Conservation (phyloP, 2,888 invertebrate species). For the Machimus atricapillus region DNA sequence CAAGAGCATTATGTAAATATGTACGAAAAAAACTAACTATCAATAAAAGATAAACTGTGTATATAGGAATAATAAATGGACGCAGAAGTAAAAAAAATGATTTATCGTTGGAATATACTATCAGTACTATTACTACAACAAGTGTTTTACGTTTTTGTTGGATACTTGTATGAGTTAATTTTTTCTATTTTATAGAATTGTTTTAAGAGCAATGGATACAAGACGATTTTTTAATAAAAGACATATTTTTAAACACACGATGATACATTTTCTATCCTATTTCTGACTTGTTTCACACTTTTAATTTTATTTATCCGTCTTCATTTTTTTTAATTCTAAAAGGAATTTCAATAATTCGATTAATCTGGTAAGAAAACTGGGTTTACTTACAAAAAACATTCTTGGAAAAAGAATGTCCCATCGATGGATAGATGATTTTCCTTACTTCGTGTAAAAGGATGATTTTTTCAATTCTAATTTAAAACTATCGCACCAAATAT, state of each 20-base stretch:
- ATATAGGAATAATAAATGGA: conserved; percentile 6
- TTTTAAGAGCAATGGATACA: conserved; percentile 28
- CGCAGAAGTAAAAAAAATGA: not conserved
- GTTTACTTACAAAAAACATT: not conserved
- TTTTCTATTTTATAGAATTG: conserved; percentile 39
- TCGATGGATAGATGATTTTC: not conserved
- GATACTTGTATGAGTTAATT: conserved; percentile 13
- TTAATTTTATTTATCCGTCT: not conserved
- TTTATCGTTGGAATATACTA: conserved; percentile 23
- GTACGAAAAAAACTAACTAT: conserved; percentile 17
- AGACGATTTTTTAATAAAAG: conserved; percentile 35
- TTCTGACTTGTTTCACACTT: not conserved
- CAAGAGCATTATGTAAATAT: conserved; percentile 22
- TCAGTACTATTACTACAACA: conserved; percentile 34
- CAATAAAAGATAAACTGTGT: not conserved
- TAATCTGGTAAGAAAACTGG: not conserved
- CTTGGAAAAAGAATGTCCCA: not conserved
- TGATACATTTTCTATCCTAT: not conserved
- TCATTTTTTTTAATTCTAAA: not conserved
- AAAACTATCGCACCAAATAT: no score
- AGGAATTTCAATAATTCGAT: not conserved
- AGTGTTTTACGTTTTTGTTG: conserved; percentile 24
- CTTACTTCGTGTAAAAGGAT: not conserved
- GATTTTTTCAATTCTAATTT: no score
- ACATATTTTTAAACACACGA: conserved; percentile 35